phyloP scores from a whole-genome alignment of 2,888 invertebrate genomes.

The Azorinus chamasolen region DNA sequence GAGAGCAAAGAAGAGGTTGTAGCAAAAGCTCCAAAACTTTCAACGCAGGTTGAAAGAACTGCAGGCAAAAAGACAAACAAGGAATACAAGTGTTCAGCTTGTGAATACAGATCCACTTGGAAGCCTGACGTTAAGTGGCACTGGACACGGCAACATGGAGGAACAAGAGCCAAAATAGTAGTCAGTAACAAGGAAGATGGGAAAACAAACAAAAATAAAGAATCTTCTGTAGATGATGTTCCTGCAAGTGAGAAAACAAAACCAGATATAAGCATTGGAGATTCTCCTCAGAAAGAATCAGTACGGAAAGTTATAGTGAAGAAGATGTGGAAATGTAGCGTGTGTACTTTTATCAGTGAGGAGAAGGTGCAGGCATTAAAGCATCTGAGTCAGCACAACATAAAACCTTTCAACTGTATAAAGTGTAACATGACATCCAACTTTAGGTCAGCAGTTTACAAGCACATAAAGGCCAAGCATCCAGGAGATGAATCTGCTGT shows the following conservation, averaged over 20 bases:
- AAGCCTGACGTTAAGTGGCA: conserved; percentile 99
- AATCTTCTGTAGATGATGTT: no score
- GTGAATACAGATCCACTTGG: conserved; percentile 98
- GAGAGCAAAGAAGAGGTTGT: no score
- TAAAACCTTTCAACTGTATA: conserved; percentile 82
- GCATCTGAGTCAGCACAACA: conserved; percentile 79
- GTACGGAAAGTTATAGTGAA: conserved; percentile 11
- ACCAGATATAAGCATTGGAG: no score
- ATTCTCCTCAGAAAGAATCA: no score
- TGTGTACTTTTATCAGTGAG: conserved; percentile 90
- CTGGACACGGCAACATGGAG: conserved; percentile 89
- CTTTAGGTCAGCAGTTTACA: conserved; percentile 85
- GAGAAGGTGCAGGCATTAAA: conserved; percentile 78
- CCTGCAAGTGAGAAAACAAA: no score
- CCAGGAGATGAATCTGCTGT: conserved; percentile 67
- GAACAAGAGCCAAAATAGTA: conserved; percentile 67
- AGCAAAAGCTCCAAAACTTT: no score
- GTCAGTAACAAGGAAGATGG: conserved; percentile 65
- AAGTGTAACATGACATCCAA: conserved; percentile 85
- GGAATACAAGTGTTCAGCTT: conserved; percentile 95
- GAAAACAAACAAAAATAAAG: no score
- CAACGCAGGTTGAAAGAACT: no score
- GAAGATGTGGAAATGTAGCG: conserved; percentile 92
- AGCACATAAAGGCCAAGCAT: conserved; percentile 81
- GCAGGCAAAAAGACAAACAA: conserved; percentile 26